These are phyloP conservation scores for Parnassius apollo DNA, from an alignment of 2,888 invertebrate genomes.

Conservation along the genomic window DNA sequence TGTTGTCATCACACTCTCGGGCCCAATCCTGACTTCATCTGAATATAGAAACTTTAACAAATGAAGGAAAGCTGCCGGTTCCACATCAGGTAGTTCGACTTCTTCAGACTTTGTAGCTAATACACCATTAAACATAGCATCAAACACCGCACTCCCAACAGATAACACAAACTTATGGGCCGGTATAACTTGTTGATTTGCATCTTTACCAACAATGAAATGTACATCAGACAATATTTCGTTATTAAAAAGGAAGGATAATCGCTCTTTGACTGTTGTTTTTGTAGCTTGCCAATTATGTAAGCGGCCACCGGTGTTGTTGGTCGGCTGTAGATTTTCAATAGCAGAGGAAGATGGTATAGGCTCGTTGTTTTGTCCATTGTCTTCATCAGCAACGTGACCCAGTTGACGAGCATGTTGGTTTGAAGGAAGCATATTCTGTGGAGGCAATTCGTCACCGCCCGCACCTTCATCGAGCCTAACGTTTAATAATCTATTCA, in stretches of 20 bases:
- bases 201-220: conserved; percentile 88
- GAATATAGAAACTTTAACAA: conserved; percentile 88
- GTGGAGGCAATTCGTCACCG: conserved; percentile 68
- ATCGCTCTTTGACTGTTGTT: conserved; percentile 87
- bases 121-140: conserved; percentile 92
- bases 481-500: conserved; percentile 61
- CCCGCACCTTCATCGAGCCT: conserved; percentile 57
- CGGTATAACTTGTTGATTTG: conserved; percentile 85
- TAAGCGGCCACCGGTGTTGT: conserved; percentile 68
- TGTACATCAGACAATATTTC: conserved; percentile 84
- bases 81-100: conserved; percentile 91
- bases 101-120: conserved; percentile 85
- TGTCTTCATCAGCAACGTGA: conserved; percentile 60
- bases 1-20: conserved; percentile 93
- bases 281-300: conserved; percentile 89
- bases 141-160: conserved; percentile 92
- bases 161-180: conserved; percentile 91
- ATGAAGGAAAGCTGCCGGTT: conserved; percentile 89
- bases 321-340: conserved; percentile 66
- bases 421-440: conserved; percentile 78
- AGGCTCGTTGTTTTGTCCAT: conserved; percentile 51
- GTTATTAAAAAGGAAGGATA: conserved; percentile 82
- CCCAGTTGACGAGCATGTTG: conserved; percentile 59
- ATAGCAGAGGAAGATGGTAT: conserved; percentile 55
- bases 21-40: conserved; percentile 91